Conservation (phyloP, 2,888 invertebrate genomes). For the Hyposoter dolosus region DNA sequence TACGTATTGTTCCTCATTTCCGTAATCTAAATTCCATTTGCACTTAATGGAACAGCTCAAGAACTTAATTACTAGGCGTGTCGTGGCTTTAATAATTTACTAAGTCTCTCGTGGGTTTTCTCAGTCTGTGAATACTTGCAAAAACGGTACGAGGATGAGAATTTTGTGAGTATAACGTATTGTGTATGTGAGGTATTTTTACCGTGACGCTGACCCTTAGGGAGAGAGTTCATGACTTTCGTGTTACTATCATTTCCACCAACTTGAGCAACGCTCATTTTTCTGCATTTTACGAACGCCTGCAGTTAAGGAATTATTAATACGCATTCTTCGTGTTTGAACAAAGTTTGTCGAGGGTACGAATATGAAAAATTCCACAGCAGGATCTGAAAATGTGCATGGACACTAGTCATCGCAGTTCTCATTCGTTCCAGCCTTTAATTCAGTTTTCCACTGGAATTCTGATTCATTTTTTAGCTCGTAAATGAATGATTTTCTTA, state of each 20-base stretch:
- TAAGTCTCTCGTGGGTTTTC: slow-evolving; percentile 42
- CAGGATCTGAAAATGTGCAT: neutral
- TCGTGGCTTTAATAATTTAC: slow-evolving; percentile 57
- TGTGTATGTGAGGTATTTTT: neutral
- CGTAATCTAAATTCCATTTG: slow-evolving; percentile 68
- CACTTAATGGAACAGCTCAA: slow-evolving; percentile 63
- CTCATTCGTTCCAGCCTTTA: neutral
- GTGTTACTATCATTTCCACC: neutral
- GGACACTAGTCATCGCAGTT: neutral
- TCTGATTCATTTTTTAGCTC: neutral
- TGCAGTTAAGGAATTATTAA: neutral
- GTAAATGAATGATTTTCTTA: neutral
- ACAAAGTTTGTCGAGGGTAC: neutral
- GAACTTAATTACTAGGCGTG: slow-evolving; percentile 62
- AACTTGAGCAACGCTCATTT: neutral
- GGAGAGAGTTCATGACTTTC: neutral
- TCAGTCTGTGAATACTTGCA: slow-evolving; percentile 2
- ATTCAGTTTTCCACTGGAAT: neutral
- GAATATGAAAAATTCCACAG: neutral
- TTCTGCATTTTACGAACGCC: neutral
- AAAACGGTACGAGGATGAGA: slow-evolving; percentile 47
- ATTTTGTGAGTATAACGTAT: slow-evolving; percentile 9
- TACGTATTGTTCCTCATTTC: slow-evolving; percentile 60
- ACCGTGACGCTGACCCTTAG: neutral
- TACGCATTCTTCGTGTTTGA: neutral